Percentiles rank a stretch among this genome's conserved stretches.
Evolutionary conservation across 2,888 invertebrate genomes (phyloP).

Genomic region (Dynastes maya): DNA sequence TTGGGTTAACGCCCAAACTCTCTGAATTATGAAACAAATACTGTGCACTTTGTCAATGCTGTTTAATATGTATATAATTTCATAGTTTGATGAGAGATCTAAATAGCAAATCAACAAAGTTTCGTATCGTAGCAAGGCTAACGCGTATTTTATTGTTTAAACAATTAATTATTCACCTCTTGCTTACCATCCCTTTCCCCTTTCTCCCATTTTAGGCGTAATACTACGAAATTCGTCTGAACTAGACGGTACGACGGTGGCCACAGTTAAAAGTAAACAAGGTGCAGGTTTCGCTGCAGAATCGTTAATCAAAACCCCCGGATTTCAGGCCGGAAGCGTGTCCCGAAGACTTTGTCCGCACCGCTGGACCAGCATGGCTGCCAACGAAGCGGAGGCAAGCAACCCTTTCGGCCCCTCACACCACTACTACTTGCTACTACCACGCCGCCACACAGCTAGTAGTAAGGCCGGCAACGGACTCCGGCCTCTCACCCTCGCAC

Average conservation of each 20-base stretch:
- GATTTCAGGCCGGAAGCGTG: slow-evolving; percentile 60
- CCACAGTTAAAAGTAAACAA: slow-evolving; percentile 50
- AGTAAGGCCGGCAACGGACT: slow-evolving; percentile 50
- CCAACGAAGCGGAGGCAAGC: slow-evolving; percentile 60
- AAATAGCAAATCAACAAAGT: no score
- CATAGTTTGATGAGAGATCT: no score
- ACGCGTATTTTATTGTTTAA: slow-evolving; percentile 41
- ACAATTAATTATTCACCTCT: slow-evolving; percentile 49
- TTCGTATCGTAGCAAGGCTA: background rate
- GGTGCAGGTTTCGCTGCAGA: slow-evolving; percentile 54
- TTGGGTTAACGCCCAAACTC: no score
- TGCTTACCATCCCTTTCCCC: slow-evolving; percentile 25
- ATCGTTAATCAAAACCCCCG: slow-evolving; percentile 66
- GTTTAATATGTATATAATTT: no score
- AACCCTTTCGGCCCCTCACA: slow-evolving; percentile 53
- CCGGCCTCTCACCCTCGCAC: slow-evolving; percentile 45
- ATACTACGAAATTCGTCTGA: background rate
- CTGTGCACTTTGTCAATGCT: no score
- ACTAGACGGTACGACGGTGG: background rate
- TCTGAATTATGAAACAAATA: no score
- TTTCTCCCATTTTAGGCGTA: background rate
- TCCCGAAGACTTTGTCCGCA: slow-evolving; percentile 69
- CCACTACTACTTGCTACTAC: slow-evolving; percentile 33
- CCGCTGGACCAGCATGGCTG: slow-evolving; percentile 74
- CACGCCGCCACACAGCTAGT: slow-evolving; percentile 21